Conservation (phyloP, 2,113 vertebrate genomes). For the Epinephelus lanceolatus region DNA sequence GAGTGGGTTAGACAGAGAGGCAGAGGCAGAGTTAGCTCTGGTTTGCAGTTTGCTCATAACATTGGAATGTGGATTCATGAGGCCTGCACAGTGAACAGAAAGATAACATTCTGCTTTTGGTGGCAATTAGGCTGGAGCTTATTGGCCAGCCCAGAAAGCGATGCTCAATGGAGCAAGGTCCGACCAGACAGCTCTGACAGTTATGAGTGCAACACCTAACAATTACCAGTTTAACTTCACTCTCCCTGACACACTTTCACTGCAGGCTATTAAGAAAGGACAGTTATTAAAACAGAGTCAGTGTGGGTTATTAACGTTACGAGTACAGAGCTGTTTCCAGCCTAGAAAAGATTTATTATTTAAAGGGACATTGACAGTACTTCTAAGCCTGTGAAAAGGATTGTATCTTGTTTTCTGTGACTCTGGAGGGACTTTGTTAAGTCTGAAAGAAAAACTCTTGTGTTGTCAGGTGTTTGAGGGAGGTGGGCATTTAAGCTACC, state of each 20-base stretch:
- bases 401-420: neutral
- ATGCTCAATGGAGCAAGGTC: constrained; percentile 6
- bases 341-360: neutral
- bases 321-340: constrained; percentile 1
- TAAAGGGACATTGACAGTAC: neutral
- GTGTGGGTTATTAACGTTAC: neutral
- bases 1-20: neutral
- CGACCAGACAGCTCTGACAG: constrained; percentile 38
- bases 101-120: constrained; percentile 55
- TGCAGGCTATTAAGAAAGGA: constrained; percentile 22
- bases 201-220: constrained; percentile 44
- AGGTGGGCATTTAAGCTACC: neutral
- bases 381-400: neutral
- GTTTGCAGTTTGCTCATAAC: constrained; percentile 64
- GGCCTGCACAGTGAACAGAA: constrained; percentile 52
- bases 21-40: constrained; percentile 4
- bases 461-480: neutral
- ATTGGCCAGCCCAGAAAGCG: constrained; percentile 14
- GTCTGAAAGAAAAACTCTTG: neutral
- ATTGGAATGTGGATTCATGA: constrained; percentile 71
- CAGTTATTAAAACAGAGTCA: neutral
- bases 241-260: constrained; percentile 36
- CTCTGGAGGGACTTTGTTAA: neutral
- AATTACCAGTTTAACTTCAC: constrained; percentile 49
- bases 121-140: constrained; percentile 31